Conservation (phyloP, 2,797 vertebrate species). For the Pipistrellus nathusii region DNA sequence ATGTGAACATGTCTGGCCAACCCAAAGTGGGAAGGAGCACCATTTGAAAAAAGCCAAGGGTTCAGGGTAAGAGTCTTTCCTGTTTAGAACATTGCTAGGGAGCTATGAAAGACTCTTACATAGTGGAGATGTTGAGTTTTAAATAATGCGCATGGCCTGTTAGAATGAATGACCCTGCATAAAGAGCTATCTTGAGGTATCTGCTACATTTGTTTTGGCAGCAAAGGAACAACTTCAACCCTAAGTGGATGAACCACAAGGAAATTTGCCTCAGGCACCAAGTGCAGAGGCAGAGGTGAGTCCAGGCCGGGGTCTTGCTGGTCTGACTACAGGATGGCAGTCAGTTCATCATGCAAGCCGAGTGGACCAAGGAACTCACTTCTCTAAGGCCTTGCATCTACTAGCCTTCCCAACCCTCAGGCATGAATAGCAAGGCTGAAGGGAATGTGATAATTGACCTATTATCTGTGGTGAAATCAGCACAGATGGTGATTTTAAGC, state of each 20-base stretch:
- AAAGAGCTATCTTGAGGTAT: background rate
- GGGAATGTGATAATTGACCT: fast-evolving
- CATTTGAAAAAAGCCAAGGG: background rate
- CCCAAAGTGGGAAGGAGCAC: background rate
- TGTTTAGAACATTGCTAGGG: fast-evolving
- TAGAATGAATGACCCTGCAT: background rate
- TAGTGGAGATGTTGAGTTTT: background rate
- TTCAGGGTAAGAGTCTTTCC: background rate
- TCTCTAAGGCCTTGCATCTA: too few species aligned
- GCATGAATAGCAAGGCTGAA: fast-evolving
- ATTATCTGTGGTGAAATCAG: background rate
- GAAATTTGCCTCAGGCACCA: fast-evolving
- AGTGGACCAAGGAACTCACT: background rate
- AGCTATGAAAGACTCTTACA: too few species aligned
- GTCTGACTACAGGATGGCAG: fast-evolving
- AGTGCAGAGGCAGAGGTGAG: background rate
- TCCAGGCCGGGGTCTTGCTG: fast-evolving
- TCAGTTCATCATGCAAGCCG: fast-evolving
- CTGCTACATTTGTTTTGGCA: background rate
- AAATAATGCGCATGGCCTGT: background rate
- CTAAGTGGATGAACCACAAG: background rate
- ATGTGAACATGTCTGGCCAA: fast-evolving
- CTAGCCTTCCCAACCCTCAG: background rate
- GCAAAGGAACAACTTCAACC: background rate
- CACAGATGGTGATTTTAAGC: background rate